A percentile compares a stretch with the other conserved stretches of the same genome.
phyloP scores from a whole-genome alignment of 2,888 invertebrate species.

The Scaptomyza parva region DNA sequence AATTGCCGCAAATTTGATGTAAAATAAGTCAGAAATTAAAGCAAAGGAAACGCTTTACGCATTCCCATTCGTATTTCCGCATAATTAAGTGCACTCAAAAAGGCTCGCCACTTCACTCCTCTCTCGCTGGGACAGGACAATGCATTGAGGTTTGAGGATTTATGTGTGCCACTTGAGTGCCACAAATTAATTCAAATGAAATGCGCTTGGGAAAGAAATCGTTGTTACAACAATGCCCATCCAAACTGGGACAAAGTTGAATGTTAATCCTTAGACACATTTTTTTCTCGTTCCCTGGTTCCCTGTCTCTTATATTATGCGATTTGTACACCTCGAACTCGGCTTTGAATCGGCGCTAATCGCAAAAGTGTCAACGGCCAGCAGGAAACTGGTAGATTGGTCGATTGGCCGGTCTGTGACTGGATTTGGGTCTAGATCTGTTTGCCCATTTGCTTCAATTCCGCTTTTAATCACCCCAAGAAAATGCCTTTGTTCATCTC shows the following conservation, averaged over 20 bases:
- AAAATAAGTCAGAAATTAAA: constrained; percentile 62
- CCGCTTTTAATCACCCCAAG: constrained; percentile 74
- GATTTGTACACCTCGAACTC: constrained; percentile 75
- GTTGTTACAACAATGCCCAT: constrained; percentile 20
- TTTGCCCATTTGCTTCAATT: constrained; percentile 63
- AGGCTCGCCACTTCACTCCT: constrained; percentile 35
- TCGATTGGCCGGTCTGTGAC: constrained; percentile 21
- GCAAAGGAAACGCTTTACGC: constrained; percentile 31
- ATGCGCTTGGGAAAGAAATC: constrained; percentile 44
- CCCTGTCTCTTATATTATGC: constrained; percentile 60
- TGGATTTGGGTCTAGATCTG: constrained; percentile 3
- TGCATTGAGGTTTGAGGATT: constrained; percentile 52
- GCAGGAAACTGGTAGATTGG: constrained; percentile 38
- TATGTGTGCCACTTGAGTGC: constrained; percentile 81
- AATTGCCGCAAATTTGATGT: constrained; percentile 68
- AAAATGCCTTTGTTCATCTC: constrained; percentile 57
- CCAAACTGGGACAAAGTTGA: constrained; percentile 30
- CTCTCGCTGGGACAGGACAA: constrained; percentile 14
- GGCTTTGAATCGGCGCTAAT: constrained; percentile 77
- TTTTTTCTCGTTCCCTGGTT: constrained; percentile 4
- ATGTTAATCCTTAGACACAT: constrained; percentile 51
- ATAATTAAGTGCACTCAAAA: constrained; percentile 75
- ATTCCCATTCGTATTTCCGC: constrained; percentile 57
- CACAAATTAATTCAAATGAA: constrained; percentile 82
- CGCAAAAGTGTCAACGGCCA: constrained; percentile 70